Evolutionary conservation across 2,888 invertebrate species (phyloP), one percentile per base, ranked within the genome.

Genomic region (Drosophila phalerata): DNA sequence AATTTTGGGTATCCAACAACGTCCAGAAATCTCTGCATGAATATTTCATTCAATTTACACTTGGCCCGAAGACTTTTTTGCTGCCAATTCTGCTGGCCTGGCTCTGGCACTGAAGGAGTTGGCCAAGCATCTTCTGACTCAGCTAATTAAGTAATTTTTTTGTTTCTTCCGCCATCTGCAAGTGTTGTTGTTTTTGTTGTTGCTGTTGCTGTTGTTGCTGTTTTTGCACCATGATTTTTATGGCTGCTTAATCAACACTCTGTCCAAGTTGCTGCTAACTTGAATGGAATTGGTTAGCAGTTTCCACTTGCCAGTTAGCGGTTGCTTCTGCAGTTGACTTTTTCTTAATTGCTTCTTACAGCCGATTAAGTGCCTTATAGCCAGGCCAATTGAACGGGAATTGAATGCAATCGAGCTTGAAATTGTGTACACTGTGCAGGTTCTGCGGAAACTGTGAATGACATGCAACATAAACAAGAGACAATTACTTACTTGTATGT

Each of bases 1-100:
- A 84, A 81, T 85, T 81, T 81, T 85, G 85, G 81, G 48, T 22
- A 51, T 61, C 63, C 60, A 45, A 43, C 64, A 77, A 48, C 73
- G 52, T 65, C 60, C 58, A 69, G 67, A 82, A 82, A 85, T 87
- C 88, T 79, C 76, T 79, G 82, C 88, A 89, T 90, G 85, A 88
- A 89, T 90, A 89, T 89, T 89, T 90, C 88, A 88, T 90, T 86
- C 88, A 89, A 86, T 90, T 90, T 89, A 85, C 90, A 90, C 89
- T 84, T 73, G 68, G 62, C 51, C 61, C 56, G 28, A 17, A 51
- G 56, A 57, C 65, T 47, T 45, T 45, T 57, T 17, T 57, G 43
- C 25, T 25, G 38, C 38, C 25, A 11, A 45, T 62, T 64, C 64
- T 77, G 53, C 55, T 60, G 30, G 40, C 69, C 49, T 52, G 40